Evolutionary conservation across 2,113 vertebrate genomes (phyloP).

Genomic region (Panthera tigris): DNA sequence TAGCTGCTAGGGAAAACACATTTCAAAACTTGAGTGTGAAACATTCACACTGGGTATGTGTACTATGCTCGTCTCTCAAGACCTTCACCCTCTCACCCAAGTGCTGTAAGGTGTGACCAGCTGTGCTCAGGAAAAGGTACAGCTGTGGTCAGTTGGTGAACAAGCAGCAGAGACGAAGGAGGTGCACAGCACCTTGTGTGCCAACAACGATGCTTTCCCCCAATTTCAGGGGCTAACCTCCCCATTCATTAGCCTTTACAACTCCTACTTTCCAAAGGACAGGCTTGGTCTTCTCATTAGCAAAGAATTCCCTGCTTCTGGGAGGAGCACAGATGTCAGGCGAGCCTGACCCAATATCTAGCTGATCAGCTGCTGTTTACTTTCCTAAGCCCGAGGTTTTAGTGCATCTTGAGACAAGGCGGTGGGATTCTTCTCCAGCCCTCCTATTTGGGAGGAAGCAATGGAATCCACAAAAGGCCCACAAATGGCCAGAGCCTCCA

Average conservation of each 20-base stretch:
- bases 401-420: slow-evolving; percentile 61
- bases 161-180: background rate
- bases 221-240: background rate
- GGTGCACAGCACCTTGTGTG: background rate
- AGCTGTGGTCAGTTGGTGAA: background rate
- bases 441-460: slow-evolving; percentile 44
- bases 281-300: slow-evolving; percentile 68
- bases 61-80: background rate
- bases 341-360: slow-evolving; percentile 77
- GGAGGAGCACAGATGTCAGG: slow-evolving; percentile 75
- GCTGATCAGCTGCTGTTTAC: slow-evolving; percentile 79
- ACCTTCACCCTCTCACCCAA: background rate
- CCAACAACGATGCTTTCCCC: background rate
- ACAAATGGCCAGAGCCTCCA: background rate
- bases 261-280: background rate
- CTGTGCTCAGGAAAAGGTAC: background rate
- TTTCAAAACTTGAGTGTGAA: background rate
- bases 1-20: background rate
- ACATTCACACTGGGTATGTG: background rate
- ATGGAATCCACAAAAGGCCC: slow-evolving; percentile 65
- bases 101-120: background rate
- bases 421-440: slow-evolving; percentile 48
- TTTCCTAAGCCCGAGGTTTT: slow-evolving; percentile 77
- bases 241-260: slow-evolving; percentile 31
- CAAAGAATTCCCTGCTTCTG: slow-evolving; percentile 59